Conservation (phyloP, 1,140 invertebrate species). For the Drosophila varians region DNA sequence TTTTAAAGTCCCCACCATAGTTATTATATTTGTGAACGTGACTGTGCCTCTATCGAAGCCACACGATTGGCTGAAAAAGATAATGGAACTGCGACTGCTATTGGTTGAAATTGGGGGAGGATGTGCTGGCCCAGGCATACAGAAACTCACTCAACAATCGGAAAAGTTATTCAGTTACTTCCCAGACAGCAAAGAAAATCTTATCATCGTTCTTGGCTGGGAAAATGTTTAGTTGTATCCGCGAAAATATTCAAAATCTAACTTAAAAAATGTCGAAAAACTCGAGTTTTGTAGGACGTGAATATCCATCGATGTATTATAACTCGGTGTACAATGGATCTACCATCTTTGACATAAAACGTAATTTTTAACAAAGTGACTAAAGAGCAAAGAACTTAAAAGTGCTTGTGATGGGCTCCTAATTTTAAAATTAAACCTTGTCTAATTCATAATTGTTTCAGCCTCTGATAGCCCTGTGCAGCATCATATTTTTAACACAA, state of each 20-base stretch:
- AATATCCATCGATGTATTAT: conserved; percentile 25
- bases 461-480: conserved; percentile 49
- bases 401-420: not conserved
- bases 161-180: conserved; percentile 17
- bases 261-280: conserved; percentile 28
- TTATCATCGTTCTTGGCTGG: not conserved
- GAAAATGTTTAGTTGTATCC: conserved; percentile 6
- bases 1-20: too few relatives aligned
- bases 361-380: conserved; percentile 7
- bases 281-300: conserved; percentile 4
- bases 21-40: too few relatives aligned
- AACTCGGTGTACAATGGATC: conserved; percentile 25
- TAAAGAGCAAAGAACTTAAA: not conserved
- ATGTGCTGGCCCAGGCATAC: conserved; percentile 9
- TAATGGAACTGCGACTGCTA: conserved; percentile 1
- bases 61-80: conserved; percentile 13
- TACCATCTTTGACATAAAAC: conserved; percentile 22
- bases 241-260: not conserved
- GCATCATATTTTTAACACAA: conserved; percentile 45
- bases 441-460: conserved; percentile 15
- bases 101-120: conserved; percentile 28
- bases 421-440: too few relatives aligned
- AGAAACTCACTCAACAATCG: not conserved
- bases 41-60: not conserved
- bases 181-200: conserved; percentile 26